Evolutionary conservation across 2,888 invertebrate species (phyloP).

Genomic region (Ashinkailepas kermadecensis): DNA sequence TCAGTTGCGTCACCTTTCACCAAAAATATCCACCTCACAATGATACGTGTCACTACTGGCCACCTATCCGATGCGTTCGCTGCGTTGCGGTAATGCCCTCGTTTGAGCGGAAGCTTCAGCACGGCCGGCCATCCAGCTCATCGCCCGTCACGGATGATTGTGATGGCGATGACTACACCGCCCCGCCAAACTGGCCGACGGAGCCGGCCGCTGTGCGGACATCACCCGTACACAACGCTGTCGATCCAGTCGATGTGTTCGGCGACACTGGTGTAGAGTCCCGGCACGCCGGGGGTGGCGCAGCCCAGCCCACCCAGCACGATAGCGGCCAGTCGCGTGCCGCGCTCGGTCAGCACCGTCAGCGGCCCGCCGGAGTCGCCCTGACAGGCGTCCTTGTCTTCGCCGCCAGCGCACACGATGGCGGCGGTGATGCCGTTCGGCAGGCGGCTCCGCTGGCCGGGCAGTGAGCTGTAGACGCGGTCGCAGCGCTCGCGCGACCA

Average conservation of each 20-base stretch:
- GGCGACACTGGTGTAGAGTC: background rate
- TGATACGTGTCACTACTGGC: no score
- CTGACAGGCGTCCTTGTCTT: conserved; percentile 6
- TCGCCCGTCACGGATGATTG: no score
- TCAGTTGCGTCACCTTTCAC: no score
- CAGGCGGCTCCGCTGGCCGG: background rate
- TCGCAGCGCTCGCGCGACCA: background rate
- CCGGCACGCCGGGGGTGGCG: conserved; percentile 5
- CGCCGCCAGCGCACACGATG: conserved; percentile 14
- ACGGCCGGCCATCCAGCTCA: no score
- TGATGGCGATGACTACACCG: no score
- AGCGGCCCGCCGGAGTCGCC: conserved; percentile 24
- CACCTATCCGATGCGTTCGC: no score
- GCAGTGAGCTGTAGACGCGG: background rate
- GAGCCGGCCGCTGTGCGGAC: no score
- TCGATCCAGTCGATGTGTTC: no score
- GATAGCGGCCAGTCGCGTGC: background rate
- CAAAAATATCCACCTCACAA: no score
- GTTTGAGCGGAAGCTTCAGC: no score
- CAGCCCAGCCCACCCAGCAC: conserved; percentile 5
- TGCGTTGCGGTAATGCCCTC: no score
- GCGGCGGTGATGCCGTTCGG: background rate
- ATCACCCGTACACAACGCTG: background rate
- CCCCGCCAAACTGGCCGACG: no score
- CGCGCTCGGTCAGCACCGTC: background rate